phyloP scores from a whole-genome alignment of 2,888 invertebrate species.

The Chrysomela aeneicollis region DNA sequence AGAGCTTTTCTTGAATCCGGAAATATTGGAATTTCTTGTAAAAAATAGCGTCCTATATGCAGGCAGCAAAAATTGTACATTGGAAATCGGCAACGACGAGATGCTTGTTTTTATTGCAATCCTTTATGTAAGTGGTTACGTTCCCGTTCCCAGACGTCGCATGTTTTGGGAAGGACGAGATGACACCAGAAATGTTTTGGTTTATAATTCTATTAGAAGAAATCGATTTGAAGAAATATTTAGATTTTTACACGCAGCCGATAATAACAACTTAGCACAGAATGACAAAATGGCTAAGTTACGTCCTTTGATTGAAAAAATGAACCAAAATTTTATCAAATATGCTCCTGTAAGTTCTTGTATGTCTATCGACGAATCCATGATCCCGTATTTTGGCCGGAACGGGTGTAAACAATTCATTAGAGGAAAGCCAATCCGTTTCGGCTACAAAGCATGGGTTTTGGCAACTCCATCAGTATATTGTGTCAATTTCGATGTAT shows the following conservation, averaged over 20 bases:
- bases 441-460: too few species aligned
- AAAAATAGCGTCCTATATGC: too few species aligned
- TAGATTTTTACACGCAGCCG: conserved; percentile 7
- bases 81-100: too few species aligned
- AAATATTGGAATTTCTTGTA: conserved; percentile 50
- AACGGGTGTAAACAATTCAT: too few species aligned
- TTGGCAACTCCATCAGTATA: too few species aligned
- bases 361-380: neutral
- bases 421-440: too few species aligned
- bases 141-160: conserved; percentile 12
- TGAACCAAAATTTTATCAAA: neutral
- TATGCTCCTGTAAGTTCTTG: neutral
- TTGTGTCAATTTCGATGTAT: too few species aligned
- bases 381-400: too few species aligned
- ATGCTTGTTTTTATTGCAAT: conserved; percentile 6
- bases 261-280: conserved; percentile 1
- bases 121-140: conserved; percentile 3
- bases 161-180: conserved; percentile 19
- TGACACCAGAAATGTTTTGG: conserved; percentile 6
- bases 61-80: too few species aligned
- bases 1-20: conserved; percentile 65
- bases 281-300: neutral
- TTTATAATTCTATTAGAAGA: neutral
- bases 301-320: neutral
- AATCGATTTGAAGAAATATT: conserved; percentile 16